These are phyloP conservation scores for Odobenus rosmarus DNA, from an alignment of 2,113 vertebrate species.

Conservation along the genomic window DNA sequence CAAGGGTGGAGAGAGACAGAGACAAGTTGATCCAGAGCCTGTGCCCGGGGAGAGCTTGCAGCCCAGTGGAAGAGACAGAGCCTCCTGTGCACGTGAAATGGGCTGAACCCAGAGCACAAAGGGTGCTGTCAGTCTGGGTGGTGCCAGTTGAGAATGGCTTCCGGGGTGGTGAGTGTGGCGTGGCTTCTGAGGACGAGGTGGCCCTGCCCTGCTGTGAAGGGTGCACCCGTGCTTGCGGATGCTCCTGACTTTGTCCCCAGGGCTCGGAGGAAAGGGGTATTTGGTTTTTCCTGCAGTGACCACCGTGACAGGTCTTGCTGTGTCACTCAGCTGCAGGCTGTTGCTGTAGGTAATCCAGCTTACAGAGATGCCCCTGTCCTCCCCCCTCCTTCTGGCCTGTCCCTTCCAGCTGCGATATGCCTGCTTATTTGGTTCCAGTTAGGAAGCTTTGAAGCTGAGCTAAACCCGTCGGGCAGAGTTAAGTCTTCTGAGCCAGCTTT, in stretches of 20 bases:
- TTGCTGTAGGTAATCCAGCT: conserved; percentile 53
- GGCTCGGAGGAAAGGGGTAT: background rate
- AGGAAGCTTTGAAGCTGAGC: conserved; percentile 72
- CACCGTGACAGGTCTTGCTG: background rate
- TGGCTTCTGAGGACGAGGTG: background rate
- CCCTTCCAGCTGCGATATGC: conserved; percentile 8
- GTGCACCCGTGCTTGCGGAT: background rate
- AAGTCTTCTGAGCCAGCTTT: conserved; percentile 77
- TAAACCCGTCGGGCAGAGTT: conserved; percentile 68
- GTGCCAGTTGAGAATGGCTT: background rate
- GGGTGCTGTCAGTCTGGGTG: background rate
- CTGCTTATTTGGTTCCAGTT: conserved; percentile 62
- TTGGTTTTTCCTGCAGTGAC: background rate
- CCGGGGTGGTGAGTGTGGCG: fast-evolving
- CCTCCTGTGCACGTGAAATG: fast-evolving
- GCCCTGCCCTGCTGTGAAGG: background rate
- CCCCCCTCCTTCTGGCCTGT: background rate
- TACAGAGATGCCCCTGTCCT: background rate
- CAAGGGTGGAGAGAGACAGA: background rate
- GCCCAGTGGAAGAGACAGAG: background rate
- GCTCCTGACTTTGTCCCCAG: background rate
- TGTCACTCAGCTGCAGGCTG: conserved; percentile 21
- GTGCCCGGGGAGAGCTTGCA: background rate
- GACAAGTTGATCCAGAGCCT: background rate
- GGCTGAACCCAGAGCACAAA: background rate